Percentiles rank a stretch among this genome's conserved stretches.
Conservation (phyloP, 2,113 vertebrate species). For the Nicator chloris region DNA sequence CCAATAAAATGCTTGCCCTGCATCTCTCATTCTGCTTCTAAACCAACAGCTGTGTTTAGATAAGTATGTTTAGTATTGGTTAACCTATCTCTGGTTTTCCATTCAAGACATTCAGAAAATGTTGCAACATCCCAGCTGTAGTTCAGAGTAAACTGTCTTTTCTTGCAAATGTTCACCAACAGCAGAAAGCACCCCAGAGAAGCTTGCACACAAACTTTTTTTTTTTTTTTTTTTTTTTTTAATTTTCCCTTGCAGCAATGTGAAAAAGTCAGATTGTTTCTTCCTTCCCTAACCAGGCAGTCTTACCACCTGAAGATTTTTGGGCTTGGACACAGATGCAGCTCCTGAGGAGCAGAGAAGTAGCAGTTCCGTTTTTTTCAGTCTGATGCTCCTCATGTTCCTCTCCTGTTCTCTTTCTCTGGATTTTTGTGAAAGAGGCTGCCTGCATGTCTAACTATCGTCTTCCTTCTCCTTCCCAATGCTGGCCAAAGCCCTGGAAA, state of each 20-base stretch:
- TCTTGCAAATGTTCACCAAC: background rate
- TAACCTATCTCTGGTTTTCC: background rate
- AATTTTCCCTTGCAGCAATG: background rate
- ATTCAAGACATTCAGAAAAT: background rate
- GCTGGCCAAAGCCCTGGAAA: background rate
- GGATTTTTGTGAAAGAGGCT: background rate
- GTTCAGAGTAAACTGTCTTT: background rate
- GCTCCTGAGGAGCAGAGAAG: background rate
- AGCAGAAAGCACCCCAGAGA: background rate
- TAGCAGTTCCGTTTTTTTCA: background rate
- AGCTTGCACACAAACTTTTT: accelerated
- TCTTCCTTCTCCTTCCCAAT: background rate
- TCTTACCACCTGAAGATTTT: background rate
- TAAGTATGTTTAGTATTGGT: background rate
- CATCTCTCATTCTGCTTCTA: background rate
- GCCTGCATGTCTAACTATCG: background rate
- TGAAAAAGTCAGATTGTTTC: background rate
- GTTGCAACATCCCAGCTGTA: background rate
- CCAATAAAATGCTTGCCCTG: background rate
- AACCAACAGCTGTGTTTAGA: background rate
- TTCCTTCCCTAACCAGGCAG: background rate
- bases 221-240: background rate
- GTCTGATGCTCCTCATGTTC: background rate
- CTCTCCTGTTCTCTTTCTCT: background rate
- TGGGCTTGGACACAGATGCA: background rate